Evolutionary conservation across 2,113 vertebrate genomes (phyloP).

Genomic region (Paramormyrops kingsleyae): DNA sequence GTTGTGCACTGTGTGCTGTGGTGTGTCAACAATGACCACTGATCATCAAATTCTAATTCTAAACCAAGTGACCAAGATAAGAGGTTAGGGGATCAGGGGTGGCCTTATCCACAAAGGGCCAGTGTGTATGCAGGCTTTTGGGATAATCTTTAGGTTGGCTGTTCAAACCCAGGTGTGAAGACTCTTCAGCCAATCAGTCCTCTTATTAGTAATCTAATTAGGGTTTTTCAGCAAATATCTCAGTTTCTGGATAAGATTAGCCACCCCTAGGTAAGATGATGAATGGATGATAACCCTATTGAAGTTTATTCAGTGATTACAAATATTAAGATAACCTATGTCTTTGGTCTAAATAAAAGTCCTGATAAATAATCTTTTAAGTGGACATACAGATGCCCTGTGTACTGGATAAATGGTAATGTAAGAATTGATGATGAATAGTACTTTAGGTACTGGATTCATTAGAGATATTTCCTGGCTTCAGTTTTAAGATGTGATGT

Average conservation of each 20-base stretch:
- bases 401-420: background rate
- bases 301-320: background rate
- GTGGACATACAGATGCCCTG: background rate
- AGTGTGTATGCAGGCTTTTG: background rate
- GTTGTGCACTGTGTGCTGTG: too few species aligned
- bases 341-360: background rate
- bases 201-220: background rate
- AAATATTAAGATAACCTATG: background rate
- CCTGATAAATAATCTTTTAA: background rate
- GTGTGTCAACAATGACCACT: too few species aligned
- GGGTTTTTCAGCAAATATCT: background rate
- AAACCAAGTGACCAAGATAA: background rate
- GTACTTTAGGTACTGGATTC: background rate
- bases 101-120: background rate
- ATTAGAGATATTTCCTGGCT: background rate
- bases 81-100: background rate
- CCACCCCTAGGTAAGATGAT: background rate
- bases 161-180: background rate
- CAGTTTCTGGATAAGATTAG: background rate
- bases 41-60: too few species aligned
- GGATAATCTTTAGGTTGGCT: background rate
- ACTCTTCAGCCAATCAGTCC: background rate
- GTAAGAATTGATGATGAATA: background rate
- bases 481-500: background rate
- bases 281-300: background rate